Conservation (phyloP, 2,797 vertebrate genomes). For the Strix occidentalis region DNA sequence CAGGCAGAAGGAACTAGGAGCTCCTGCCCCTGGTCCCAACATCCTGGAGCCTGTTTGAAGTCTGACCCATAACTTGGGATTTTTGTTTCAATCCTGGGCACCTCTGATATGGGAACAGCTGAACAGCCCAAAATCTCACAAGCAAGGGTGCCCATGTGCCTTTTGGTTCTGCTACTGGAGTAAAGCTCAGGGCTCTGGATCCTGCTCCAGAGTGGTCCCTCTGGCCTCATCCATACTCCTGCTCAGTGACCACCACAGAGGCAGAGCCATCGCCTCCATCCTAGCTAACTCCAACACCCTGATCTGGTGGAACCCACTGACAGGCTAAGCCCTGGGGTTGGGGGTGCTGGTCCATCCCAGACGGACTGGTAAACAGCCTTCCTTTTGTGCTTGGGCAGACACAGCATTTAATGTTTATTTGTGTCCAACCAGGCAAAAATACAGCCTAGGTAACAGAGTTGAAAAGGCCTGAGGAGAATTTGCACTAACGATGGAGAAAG, state of each 20-base stretch:
- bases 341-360: neutral
- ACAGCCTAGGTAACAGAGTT: neutral
- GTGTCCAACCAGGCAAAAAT: neutral
- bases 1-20: neutral
- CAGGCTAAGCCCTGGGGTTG: neutral
- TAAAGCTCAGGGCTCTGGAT: neutral
- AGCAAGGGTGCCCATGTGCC: neutral
- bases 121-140: neutral
- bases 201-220: neutral
- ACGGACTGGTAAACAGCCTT: neutral
- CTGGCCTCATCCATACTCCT: neutral
- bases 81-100: neutral
- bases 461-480: neutral
- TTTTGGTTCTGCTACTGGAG: neutral
- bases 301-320: neutral
- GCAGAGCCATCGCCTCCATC: neutral
- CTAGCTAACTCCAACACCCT: neutral
- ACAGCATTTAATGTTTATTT: neutral
- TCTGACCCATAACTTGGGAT: neutral
- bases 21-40: fast-evolving
- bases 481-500: neutral
- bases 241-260: neutral
- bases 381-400: neutral
- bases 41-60: neutral
- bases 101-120: neutral